phyloP scores from a whole-genome alignment of 2,113 vertebrate genomes.

The Crotalus viridis region DNA sequence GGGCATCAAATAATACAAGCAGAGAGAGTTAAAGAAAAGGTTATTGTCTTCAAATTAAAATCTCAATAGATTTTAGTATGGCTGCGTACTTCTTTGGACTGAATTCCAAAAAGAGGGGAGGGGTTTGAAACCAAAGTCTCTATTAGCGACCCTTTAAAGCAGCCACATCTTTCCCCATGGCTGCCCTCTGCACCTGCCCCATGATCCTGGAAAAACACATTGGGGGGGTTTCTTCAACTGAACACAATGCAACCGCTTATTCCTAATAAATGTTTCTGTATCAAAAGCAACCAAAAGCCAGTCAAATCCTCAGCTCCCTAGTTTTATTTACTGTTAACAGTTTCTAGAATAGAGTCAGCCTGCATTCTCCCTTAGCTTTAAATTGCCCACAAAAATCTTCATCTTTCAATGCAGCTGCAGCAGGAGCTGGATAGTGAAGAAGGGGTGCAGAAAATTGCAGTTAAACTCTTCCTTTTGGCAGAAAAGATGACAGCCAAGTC shows the following conservation, averaged over 20 bases:
- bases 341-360: neutral
- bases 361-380: neutral
- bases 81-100: neutral
- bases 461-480: too few species aligned
- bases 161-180: neutral
- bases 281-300: conserved; percentile 33
- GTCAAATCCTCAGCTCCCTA: neutral
- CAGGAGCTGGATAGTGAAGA: too few species aligned
- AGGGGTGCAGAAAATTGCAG: too few species aligned
- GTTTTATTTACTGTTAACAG: neutral
- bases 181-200: neutral
- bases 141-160: neutral
- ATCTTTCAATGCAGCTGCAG: neutral
- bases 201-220: neutral
- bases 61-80: neutral
- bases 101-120: neutral
- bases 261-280: neutral
- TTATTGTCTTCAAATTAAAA: neutral
- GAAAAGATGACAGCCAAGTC: neutral
- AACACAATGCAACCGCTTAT: neutral
- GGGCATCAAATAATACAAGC: neutral
- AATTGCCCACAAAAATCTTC: neutral
- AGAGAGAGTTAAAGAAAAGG: neutral
- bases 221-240: neutral
- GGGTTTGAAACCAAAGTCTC: neutral